Evolutionary conservation across 2,797 vertebrate species (phyloP).

Genomic region (Epinephelus coioides): DNA sequence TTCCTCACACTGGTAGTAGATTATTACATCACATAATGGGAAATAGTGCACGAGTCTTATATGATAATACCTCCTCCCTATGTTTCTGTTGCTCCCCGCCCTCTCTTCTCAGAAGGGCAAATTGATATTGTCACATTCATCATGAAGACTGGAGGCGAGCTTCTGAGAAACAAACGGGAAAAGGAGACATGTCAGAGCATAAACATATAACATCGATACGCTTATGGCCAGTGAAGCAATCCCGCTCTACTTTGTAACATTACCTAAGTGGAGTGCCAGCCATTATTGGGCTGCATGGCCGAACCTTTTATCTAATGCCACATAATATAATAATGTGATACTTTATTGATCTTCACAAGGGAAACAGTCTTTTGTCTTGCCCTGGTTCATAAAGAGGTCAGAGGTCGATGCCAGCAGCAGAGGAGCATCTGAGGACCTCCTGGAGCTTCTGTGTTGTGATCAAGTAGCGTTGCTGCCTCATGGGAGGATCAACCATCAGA

Average conservation of each 20-base stretch:
- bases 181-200: slow-evolving; percentile 31
- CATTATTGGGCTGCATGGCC: slow-evolving; percentile 30
- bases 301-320: slow-evolving; percentile 54
- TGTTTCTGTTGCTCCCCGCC: not conserved
- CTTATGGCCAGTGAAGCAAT: slow-evolving; percentile 35
- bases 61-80: slow-evolving; percentile 20
- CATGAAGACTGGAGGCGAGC: slow-evolving; percentile 9
- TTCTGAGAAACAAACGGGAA: slow-evolving; percentile 26
- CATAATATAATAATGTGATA: slow-evolving; percentile 58
- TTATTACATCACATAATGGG: slow-evolving; percentile 14
- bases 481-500: not conserved
- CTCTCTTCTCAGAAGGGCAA: slow-evolving; percentile 25
- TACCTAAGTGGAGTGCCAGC: slow-evolving; percentile 50
- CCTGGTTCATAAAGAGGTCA: slow-evolving; percentile 34
- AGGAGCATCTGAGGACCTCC: not conserved
- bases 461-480: not conserved
- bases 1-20: slow-evolving; percentile 27
- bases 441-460: not conserved
- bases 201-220: slow-evolving; percentile 40
- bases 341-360: slow-evolving; percentile 50
- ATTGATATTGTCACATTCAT: slow-evolving; percentile 10
- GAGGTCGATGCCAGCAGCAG: slow-evolving; percentile 31
- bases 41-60: slow-evolving; percentile 27
- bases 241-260: slow-evolving; percentile 56
- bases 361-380: slow-evolving; percentile 17